A percentile compares a stretch with the other conserved stretches of the same genome.
Conservation (phyloP, 2,888 invertebrate genomes). For the Heteromyza rotundicornis region DNA sequence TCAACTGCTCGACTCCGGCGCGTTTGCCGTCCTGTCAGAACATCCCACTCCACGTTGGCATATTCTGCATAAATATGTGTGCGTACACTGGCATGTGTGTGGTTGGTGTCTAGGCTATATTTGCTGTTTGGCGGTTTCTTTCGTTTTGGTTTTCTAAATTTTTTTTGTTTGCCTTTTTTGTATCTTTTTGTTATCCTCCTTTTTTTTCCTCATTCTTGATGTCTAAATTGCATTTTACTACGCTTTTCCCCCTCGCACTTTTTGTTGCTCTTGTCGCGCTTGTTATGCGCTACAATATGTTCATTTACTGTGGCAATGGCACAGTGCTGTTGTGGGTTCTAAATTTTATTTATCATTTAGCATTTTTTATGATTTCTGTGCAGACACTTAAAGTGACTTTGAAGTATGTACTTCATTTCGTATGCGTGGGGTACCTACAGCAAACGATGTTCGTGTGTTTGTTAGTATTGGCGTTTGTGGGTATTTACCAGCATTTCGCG, state of each 20-base stretch:
- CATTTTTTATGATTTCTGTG: constrained; percentile 46
- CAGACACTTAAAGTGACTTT: constrained; percentile 50
- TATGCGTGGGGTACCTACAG: constrained; percentile 35
- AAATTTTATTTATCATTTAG: constrained; percentile 5
- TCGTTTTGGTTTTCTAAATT: no score
- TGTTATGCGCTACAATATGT: constrained; percentile 7
- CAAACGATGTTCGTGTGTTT: no score
- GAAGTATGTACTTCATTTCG: constrained; percentile 52
- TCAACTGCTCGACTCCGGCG: no score
- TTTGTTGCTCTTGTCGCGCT: constrained; percentile 4
- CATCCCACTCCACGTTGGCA: background rate
- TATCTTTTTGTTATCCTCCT: background rate
- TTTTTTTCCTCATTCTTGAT: constrained; percentile 46
- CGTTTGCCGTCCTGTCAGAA: background rate
- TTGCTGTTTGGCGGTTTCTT: background rate
- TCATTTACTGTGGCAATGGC: background rate
- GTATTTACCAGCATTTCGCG: background rate
- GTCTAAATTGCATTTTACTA: constrained; percentile 56
- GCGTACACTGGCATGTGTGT: background rate
- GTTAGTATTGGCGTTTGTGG: background rate
- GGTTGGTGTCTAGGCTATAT: constrained; percentile 4
- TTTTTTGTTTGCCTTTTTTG: background rate
- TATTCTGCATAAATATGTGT: background rate
- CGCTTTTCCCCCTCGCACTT: no score
- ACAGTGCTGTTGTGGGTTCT: background rate